Evolutionary conservation across 2,797 vertebrate genomes (phyloP), one percentile per base, ranked within the genome.

Genomic region (Babyrousa celebensis): DNA sequence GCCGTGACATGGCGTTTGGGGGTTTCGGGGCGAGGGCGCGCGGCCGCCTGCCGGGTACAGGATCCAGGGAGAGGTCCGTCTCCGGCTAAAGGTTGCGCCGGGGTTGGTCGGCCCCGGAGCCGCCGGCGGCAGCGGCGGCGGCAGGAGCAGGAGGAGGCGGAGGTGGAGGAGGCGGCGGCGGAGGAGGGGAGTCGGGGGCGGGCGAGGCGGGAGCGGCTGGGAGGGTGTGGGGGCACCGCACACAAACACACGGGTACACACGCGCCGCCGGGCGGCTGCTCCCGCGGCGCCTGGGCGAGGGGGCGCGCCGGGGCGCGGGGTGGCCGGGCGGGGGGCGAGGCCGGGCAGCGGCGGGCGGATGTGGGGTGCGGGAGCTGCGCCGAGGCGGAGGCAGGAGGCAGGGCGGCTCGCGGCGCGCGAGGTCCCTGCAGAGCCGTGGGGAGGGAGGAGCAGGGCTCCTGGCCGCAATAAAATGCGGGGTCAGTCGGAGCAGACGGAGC

Each of bases 381-480:
- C 94, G 96, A 96, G 97, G 97, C 97, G 93, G 89, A 95, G 97
- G 97, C 96, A 93, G 97, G 97, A 96, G 97, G 97, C 96, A 79
- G 96, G 96, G 96, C 91, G 94, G 92, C 97, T 96, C 96, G 97
- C 98, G 98, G 98, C 98, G 97, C 95, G 98, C 98, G 98, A 98
- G 98, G 98, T 98, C 98, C 98, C 98, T 98, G 98, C 98, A 98
- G 98, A 98, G 98, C 96, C 32, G 97, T 85, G 97, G 96, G 97
- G 96, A 94, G 98, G 97, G 96, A 92, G 95, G 95, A 89, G 96
- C 97, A 65, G 97, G 94, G 97, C 97, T 97, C 96, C 99, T 98
- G 99, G 99, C 99, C 99, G 99, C 99, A 99, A 99, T 99, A 98
- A 99, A 99, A 99, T 97, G 99, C 99, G 99, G 99, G 99, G 99